phyloP scores from a whole-genome alignment of 2,113 vertebrate genomes.

The Lasiurus borealis region DNA sequence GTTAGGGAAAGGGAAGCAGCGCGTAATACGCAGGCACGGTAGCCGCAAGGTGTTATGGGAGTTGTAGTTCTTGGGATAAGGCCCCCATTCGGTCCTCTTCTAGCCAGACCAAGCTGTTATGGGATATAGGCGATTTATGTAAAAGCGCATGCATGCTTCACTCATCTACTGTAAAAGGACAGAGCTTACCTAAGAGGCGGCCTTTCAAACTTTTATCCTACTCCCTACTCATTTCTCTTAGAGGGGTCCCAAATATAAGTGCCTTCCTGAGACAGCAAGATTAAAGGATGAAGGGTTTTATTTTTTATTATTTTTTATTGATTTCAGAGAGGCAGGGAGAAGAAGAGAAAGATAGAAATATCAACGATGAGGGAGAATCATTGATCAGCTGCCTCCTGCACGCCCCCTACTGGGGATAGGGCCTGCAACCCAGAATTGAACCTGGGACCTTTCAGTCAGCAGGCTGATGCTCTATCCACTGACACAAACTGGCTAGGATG shows the following conservation, averaged over 20 bases:
- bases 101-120: background rate
- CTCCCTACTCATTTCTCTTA: background rate
- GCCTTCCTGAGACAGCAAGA: background rate
- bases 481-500: background rate
- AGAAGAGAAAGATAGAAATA: no score
- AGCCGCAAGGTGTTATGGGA: background rate
- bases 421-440: no score
- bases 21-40: background rate
- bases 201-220: background rate
- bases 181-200: background rate
- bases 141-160: background rate
- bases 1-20: background rate
- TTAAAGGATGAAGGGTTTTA: background rate
- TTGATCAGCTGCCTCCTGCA: no score
- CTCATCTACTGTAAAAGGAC: background rate
- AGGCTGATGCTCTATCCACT: no score
- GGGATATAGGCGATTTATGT: background rate
- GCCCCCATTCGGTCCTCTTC: rapidly evolving
- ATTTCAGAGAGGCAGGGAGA: no score
- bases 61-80: constrained; percentile 58
- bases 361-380: no score
- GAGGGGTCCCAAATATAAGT: background rate
- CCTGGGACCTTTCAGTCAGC: no score
- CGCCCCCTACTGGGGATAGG: no score
- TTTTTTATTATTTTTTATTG: no score